Evolutionary conservation across 2,113 vertebrate species (phyloP).

Genomic region (Vulpes lagopus): DNA sequence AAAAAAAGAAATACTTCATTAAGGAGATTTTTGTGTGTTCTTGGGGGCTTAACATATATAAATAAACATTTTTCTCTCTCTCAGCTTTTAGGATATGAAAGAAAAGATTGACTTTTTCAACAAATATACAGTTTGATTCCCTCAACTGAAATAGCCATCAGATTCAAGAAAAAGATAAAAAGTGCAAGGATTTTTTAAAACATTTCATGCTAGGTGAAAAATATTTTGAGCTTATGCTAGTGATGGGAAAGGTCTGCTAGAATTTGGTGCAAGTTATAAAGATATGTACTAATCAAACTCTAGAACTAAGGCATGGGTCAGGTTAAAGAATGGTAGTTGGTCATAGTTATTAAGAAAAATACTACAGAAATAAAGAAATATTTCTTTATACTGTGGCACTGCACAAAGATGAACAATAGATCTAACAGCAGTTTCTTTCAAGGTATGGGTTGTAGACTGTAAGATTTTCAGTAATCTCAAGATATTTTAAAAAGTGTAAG

Average conservation of each 20-base stretch:
- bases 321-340: not conserved
- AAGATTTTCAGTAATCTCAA: constrained; percentile 36
- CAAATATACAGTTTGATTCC: not conserved
- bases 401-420: not conserved
- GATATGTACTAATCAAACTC: not conserved
- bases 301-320: not conserved
- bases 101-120: not conserved
- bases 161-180: constrained; percentile 28
- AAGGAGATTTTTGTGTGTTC: not conserved
- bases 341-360: not conserved
- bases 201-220: not conserved
- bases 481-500: not conserved
- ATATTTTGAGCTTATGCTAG: not conserved
- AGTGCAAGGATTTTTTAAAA: not conserved
- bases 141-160: not conserved
- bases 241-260: not conserved
- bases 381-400: not conserved
- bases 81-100: not conserved
- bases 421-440: not conserved
- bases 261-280: constrained; percentile 20
- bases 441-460: not conserved
- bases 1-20: constrained; percentile 14
- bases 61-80: constrained; percentile 6
- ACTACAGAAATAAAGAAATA: too few species aligned
- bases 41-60: not conserved